Percentiles rank a stretch among this genome's conserved stretches.
Evolutionary conservation across 2,888 invertebrate species (phyloP).

Genomic region (Chymomyza caudatula): DNA sequence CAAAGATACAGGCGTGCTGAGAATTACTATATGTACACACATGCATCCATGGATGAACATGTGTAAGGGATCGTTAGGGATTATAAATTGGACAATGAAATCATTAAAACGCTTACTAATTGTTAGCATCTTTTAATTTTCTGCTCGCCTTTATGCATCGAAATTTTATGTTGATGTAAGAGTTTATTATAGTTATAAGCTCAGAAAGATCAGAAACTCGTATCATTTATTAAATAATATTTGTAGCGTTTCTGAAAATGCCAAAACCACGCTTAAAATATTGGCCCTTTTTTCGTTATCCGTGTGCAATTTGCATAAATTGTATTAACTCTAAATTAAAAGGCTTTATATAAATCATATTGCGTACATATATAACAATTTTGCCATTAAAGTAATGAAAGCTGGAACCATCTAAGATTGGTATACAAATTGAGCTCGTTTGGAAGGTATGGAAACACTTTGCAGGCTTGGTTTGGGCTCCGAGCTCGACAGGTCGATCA

Average conservation of each 20-base stretch:
- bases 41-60: conserved; percentile 2
- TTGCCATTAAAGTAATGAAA: conserved; percentile 23
- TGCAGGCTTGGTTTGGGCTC: too few relatives aligned
- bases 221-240: neutral
- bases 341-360: conserved; percentile 29
- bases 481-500: conserved; percentile 22
- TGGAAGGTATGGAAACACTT: neutral
- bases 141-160: conserved; percentile 37
- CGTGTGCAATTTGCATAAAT: neutral
- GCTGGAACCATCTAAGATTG: conserved; percentile 8
- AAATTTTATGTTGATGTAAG: conserved; percentile 32
- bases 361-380: conserved; percentile 20
- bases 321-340: neutral
- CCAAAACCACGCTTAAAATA: neutral
- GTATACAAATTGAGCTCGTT: conserved; percentile 11
- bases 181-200: neutral
- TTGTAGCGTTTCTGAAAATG: neutral
- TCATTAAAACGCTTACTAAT: conserved; percentile 70
- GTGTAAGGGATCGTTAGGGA: conserved; percentile 65
- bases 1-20: too few relatives aligned
- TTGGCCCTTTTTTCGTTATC: neutral
- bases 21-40: too few relatives aligned
- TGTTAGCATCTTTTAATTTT: conserved; percentile 47
- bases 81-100: conserved; percentile 76
- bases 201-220: neutral